Evolutionary conservation across 2,797 vertebrate species (phyloP).

Genomic region (Cynopterus sphinx): DNA sequence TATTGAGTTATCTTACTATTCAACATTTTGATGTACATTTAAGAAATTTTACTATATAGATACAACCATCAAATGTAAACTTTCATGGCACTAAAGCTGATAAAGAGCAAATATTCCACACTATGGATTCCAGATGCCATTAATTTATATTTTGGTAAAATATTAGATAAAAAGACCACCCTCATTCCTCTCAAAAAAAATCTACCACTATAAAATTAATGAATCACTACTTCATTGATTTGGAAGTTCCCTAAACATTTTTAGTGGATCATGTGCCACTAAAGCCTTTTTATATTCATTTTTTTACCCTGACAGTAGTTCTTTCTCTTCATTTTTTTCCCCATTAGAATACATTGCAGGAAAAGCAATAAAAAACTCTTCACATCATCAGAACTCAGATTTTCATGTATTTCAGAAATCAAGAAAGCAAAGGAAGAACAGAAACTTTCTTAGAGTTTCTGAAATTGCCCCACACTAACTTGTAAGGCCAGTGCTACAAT

Average conservation of each 20-base stretch:
- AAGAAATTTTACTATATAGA: neutral
- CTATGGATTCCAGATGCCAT: neutral
- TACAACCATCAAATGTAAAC: neutral
- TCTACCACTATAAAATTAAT: neutral
- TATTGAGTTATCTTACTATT: neutral
- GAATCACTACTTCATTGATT: neutral
- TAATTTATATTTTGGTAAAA: constrained; percentile 24
- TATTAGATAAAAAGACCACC: neutral
- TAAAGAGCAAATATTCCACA: neutral
- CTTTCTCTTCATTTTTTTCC: neutral
- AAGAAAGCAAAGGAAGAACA: neutral
- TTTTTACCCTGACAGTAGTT: neutral
- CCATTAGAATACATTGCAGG: neutral
- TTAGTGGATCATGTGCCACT: neutral
- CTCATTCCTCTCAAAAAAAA: neutral
- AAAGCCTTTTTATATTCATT: neutral
- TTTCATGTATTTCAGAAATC: constrained; percentile 8
- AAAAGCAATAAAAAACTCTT: neutral
- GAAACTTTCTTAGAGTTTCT: neutral
- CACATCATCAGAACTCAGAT: neutral
- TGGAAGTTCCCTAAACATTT: neutral
- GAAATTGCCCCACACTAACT: neutral
- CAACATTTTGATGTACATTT: neutral
- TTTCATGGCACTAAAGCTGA: neutral
- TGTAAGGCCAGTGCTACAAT: neutral